Percentiles rank a stretch among this genome's conserved stretches.
phyloP scores from a whole-genome alignment of 2,113 vertebrate genomes.

The Tragelaphus scriptus region DNA sequence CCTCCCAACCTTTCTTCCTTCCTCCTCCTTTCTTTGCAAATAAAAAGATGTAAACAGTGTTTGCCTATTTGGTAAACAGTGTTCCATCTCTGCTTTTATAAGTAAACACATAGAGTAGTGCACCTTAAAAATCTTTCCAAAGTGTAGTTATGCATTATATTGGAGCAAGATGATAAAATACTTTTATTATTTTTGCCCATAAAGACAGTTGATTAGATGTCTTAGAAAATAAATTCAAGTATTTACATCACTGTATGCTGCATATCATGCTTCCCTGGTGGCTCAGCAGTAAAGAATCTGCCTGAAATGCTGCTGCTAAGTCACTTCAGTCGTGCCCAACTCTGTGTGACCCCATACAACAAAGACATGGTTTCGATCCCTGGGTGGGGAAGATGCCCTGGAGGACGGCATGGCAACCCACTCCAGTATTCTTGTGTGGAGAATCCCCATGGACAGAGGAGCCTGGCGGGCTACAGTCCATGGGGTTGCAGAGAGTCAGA shows the following conservation, averaged over 20 bases:
- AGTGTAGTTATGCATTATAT: background rate
- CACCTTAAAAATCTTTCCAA: background rate
- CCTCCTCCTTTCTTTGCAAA: background rate
- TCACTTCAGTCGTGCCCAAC: too few species aligned
- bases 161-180: background rate
- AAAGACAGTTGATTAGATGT: background rate
- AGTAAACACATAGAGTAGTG: background rate
- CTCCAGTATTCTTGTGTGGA: background rate
- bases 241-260: background rate
- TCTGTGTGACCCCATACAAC: too few species aligned
- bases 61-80: background rate
- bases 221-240: background rate
- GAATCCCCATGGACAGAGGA: background rate
- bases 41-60: background rate
- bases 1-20: background rate
- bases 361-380: background rate
- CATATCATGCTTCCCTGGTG: background rate
- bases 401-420: background rate
- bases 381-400: background rate
- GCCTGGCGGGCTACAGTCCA: background rate
- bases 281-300: background rate
- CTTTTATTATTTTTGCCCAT: background rate
- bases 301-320: background rate
- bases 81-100: background rate
- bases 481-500: background rate